Evolutionary conservation across 2,797 vertebrate genomes (phyloP), one percentile per base, ranked within the genome.

Genomic region (Amazona ochrocephala): DNA sequence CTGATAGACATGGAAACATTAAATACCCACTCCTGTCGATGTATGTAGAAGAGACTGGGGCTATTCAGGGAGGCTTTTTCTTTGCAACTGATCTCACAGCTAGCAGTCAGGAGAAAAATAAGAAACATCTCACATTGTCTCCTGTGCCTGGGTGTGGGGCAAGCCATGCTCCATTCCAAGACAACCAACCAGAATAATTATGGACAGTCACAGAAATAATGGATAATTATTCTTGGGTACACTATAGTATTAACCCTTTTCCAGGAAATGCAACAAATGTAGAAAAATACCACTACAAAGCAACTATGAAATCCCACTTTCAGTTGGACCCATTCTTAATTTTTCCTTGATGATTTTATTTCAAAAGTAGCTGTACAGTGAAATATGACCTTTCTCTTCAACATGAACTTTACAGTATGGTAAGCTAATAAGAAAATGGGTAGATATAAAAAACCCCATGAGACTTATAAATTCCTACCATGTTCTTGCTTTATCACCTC

Each of bases 351-450:
- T 58, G 60, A 73, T 90, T 82, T 21, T 79, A 32, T 75, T 86
- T 53, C 50, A 50, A 74, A 54, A 78, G 30, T 8, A 37, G 66
- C 37, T 62, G 53, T 4, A 47, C 7, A 41, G 54, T 27, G 24
- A 37, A 22, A 21, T 19, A 0, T 67, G 79, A 88, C 82, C 79
- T 94, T 95, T 91, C 58, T 24, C 37, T 94, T 51, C 79, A 78
- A 37, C 37, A 5, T 60, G 71, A 93, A 82, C 77, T 89, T 93
- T 78, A 47, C 72, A 32, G 24, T 41, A 23, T 50, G 70, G 8
- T 4, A 73, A 67, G 70, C 7, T 66, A 30, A 83, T 41, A 32
- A 67, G 71, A 53, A 73, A 56, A 61, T 3, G 30, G 48, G 48
- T 8, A 54, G 3, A 6, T 15, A 45, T 11, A 66, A 50, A 58